Evolutionary conservation across 1,140 invertebrate species (phyloP).

Genomic region (Campodea augens): DNA sequence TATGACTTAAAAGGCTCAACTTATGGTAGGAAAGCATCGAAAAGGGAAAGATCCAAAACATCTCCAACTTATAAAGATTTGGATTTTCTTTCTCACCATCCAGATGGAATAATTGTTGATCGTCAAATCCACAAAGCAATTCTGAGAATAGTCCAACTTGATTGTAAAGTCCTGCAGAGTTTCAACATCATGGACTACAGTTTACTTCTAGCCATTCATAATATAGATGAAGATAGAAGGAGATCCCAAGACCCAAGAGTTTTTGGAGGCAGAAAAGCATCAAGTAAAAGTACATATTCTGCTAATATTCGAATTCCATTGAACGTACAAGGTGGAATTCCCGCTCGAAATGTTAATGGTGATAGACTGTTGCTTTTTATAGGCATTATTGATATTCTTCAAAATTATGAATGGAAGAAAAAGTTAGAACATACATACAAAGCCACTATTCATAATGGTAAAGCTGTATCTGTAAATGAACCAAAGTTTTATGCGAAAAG

Average conservation of each 20-base stretch:
- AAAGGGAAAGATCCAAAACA: conserved; percentile 30
- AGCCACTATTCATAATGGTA: conserved; percentile 36
- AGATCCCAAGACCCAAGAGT: conserved; percentile 14
- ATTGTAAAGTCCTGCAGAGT: conserved; percentile 35
- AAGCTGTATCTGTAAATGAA: conserved; percentile 36
- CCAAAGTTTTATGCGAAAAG: conserved; percentile 34
- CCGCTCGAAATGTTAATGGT: conserved; percentile 37
- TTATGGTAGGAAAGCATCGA: conserved; percentile 25
- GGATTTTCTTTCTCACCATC: conserved; percentile 30
- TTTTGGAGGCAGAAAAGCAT: too few relatives aligned
- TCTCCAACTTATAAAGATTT: conserved; percentile 36
- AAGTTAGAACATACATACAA: conserved; percentile 40
- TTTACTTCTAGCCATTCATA: conserved; percentile 35
- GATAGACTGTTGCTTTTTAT: conserved; percentile 37
- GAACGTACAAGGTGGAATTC: conserved; percentile 42
- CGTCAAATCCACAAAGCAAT: conserved; percentile 33
- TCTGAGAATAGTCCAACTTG: conserved; percentile 32
- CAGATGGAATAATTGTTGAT: conserved; percentile 32
- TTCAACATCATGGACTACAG: conserved; percentile 44
- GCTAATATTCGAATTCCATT: not conserved
- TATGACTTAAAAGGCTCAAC: not conserved
- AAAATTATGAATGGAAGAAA: conserved; percentile 37
- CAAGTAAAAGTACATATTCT: not conserved
- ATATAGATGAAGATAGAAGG: conserved; percentile 23
- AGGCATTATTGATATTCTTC: conserved; percentile 42